phyloP scores from a whole-genome alignment of 1,140 invertebrate genomes.

The Wasmannia auropunctata region DNA sequence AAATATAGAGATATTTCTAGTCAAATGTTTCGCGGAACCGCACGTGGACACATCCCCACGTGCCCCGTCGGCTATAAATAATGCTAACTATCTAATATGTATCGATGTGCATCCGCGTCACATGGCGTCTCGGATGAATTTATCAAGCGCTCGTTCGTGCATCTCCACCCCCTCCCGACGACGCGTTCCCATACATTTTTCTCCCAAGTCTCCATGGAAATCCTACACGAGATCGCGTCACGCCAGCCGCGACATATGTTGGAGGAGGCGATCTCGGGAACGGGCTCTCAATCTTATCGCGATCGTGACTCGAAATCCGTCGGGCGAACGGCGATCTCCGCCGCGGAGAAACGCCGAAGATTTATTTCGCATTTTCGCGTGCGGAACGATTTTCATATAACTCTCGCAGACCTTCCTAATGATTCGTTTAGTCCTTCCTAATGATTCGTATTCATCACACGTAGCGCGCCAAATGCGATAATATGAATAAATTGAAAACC shows the following conservation, averaged over 20 bases:
- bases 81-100: not conserved
- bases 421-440: not conserved
- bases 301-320: conserved; percentile 54
- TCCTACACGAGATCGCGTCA: conserved; percentile 21
- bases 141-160: conserved; percentile 15
- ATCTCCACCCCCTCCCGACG: conserved; percentile 23
- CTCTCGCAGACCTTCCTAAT: not conserved
- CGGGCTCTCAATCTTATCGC: conserved; percentile 43
- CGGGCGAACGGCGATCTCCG: conserved; percentile 24
- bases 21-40: conserved; percentile 16
- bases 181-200: conserved; percentile 46
- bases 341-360: not conserved
- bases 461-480: not conserved
- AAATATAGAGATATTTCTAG: not conserved
- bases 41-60: not conserved
- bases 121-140: conserved; percentile 20
- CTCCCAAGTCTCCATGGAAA: not conserved
- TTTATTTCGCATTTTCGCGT: conserved; percentile 29
- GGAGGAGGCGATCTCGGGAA: conserved; percentile 16
- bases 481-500: not conserved
- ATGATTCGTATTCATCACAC: not conserved
- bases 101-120: not conserved
- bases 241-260: conserved; percentile 41
- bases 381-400: not conserved
- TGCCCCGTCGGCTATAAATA: conserved; percentile 39